Evolutionary conservation across 2,113 vertebrate genomes (phyloP).

Genomic region (Calidris pugnax): DNA sequence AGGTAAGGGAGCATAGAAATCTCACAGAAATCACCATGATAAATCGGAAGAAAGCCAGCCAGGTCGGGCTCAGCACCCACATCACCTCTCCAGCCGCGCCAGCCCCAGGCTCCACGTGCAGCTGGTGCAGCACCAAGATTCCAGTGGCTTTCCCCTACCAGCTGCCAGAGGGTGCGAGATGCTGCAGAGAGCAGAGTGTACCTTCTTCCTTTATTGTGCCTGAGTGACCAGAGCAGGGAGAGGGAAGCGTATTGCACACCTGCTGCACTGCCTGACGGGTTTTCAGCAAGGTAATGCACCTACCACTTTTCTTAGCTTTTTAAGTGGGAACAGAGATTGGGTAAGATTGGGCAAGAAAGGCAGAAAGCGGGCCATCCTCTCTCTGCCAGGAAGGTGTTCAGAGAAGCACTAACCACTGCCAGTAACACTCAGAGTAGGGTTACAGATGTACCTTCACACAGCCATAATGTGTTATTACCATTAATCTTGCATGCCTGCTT

Average conservation of each 20-base stretch:
- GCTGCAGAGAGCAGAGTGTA: neutral
- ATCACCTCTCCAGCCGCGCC: neutral
- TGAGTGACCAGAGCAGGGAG: neutral
- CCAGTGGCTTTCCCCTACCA: neutral
- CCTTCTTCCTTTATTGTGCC: neutral
- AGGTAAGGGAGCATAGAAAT: neutral
- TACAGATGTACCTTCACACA: neutral
- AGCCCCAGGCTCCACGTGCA: accelerated
- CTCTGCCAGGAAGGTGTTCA: neutral
- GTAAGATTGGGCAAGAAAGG: neutral
- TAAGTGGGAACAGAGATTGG: neutral
- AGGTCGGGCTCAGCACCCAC: neutral
- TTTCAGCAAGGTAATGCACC: neutral
- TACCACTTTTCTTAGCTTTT: neutral
- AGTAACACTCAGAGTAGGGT: neutral
- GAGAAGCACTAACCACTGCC: neutral
- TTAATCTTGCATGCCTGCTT: accelerated
- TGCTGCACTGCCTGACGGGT: neutral
- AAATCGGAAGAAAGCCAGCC: neutral
- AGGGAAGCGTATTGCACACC: neutral
- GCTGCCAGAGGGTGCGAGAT: neutral
- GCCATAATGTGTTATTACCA: no score
- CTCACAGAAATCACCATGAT: neutral
- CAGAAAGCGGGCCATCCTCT: neutral
- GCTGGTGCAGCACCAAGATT: accelerated